A percentile compares a stretch with the other conserved stretches of the same genome.
Conservation (phyloP, 2,888 invertebrate genomes). For the Agrochola circellaris region DNA sequence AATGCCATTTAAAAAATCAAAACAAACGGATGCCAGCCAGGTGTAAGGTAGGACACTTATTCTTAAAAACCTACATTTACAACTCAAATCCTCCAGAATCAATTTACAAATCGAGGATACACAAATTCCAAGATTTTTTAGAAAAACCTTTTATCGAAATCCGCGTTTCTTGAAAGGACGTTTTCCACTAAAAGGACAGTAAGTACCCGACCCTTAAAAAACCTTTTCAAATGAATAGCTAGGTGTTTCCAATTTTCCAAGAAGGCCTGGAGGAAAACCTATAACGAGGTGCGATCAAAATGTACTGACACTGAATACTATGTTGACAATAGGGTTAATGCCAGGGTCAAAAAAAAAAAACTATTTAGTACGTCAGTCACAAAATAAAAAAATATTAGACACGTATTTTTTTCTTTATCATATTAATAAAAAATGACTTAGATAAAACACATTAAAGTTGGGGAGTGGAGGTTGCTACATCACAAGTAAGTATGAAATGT, state of each 20-base stretch:
- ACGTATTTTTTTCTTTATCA: no score
- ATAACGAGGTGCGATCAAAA: neutral
- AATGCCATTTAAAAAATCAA: neutral
- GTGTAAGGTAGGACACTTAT: neutral
- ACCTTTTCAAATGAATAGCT: neutral
- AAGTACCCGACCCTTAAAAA: constrained; percentile 25
- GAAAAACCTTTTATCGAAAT: neutral
- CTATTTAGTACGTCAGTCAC: no score
- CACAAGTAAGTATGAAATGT: no score
- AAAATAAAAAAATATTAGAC: no score
- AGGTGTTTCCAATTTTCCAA: constrained; percentile 8
- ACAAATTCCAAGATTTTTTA: neutral
- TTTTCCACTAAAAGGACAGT: neutral
- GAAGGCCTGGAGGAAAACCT: neutral
- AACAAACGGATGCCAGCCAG: neutral
- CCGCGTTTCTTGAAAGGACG: neutral
- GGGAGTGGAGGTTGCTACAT: no score
- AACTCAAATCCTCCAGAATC: neutral
- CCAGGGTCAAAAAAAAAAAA: no score
- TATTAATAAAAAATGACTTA: no score
- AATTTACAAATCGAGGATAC: constrained; percentile 6
- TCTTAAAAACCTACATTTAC: neutral
- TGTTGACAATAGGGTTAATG: neutral
- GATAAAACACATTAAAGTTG: no score
- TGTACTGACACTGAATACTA: neutral